Evolutionary conservation across 1,140 invertebrate species (phyloP), one percentile per base, ranked within the genome.

Genomic region (Calliphora vicina): DNA sequence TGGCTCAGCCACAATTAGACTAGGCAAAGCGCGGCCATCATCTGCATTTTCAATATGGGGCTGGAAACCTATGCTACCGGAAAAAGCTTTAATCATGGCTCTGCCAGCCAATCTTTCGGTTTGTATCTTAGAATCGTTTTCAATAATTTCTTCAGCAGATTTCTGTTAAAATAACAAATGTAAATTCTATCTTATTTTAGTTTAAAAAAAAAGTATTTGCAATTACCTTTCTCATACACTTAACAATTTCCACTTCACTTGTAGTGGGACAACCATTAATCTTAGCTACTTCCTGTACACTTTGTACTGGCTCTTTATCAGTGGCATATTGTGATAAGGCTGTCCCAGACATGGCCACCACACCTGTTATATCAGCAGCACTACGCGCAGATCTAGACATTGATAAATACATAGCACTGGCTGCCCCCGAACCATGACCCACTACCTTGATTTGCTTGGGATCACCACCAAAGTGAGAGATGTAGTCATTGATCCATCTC

Each of bases 381-480:
- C 86, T 92, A 86, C 91, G 91, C 4, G 92, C 92, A 50, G 93
- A 87, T 57, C 91, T 91, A 2, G 93, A 94, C 86, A 93, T 87
- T 23, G 92, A 89, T 12, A 94, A 83, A 85, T 93, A 91, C 78
- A 93, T 91, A 57, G 93, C 94, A 84, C 91, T 91, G 84, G 92
- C 93, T 0, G 94, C 94, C 0, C 94, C 94, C 2, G 93, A 93
- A 12, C 94, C 94, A 83, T 95, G 94, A 0, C 95, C 95, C 84
- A 94, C 93, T 1, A 94, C 91, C 15, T 93, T 93, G 72, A 96
- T 92, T 85, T 92, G 91, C 15, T 92, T 90, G 0, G 93, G 92
- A 90, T 96, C 92, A 13, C 95, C 95, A 4, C 95, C 94, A 84
- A 96, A 96, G 83, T 92, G 92, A 57, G 89, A 90, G 85, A 93